Evolutionary conservation across 2,888 invertebrate species (phyloP), one percentile per base, ranked within the genome.

Genomic region (Ctenicera cuprea): DNA sequence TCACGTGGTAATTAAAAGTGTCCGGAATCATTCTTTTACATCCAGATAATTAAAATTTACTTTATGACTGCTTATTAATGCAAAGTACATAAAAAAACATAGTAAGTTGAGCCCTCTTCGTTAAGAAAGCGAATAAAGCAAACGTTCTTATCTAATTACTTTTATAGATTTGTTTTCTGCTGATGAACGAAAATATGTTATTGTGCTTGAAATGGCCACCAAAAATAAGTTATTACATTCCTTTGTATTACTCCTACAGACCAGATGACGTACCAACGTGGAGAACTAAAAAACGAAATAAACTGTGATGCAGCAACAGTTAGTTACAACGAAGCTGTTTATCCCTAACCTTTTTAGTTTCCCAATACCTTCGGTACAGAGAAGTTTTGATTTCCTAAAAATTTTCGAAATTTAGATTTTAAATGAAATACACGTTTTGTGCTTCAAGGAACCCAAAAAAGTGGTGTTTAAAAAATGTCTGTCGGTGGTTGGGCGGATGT

Each of bases 11-110:
- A 62, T 62, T 62, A 62, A 62, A 59, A 41, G 43, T 62, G 43
- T 22, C 16, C 14, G 14, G 16, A 41, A 62, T 62, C 62, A 43
- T 62, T 26, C 26, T 43, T 43, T 62, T 18, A 38, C 59, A 62
- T 45, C 43, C 9, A 20, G 43, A 45, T 62, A 62, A 62, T 62
- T 62, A 62, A 62, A 62, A 62, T 62, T 62, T 62, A 30, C 62
- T 26, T 62, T 54, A 30, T 54, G n/a, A 54, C 54, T 48, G 8
- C 20, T 54, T 59, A 41, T 59, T 59, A 38, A 59, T 20, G 18
- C 20, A 38, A 59, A 38, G 59, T 38, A 59, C 38, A 59, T 20
- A 26, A 30, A 54, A 52, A 54, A 18, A 20, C 0, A n/a, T 3
- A 26, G 7, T 54, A 14, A 11, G 8, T 22, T 11, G 9, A 14